These are phyloP conservation scores for Microcaecilia unicolor DNA, from an alignment of 2,797 vertebrate species.

Conservation along the genomic window DNA sequence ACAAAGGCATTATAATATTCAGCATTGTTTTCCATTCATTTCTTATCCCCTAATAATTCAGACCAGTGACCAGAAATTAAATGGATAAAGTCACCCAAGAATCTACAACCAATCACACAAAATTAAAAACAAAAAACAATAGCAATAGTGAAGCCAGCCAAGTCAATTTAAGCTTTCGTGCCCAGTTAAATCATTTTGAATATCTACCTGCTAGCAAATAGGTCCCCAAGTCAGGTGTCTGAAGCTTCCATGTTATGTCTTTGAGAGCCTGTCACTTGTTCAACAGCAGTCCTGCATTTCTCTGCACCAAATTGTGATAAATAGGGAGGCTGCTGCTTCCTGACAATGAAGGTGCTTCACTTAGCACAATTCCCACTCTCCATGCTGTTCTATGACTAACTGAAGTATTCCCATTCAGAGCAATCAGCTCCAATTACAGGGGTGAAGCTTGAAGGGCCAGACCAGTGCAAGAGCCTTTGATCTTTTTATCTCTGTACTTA, in stretches of 20 bases:
- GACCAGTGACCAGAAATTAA: no score
- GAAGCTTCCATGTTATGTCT: background rate
- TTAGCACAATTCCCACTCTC: background rate
- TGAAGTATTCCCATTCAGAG: background rate
- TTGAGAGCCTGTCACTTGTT: background rate
- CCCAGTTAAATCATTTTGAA: no score
- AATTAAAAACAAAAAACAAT: no score
- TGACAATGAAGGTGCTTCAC: background rate
- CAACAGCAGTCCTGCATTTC: background rate
- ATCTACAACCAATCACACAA: no score
- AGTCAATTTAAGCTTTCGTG: no score
- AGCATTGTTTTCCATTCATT: no score
- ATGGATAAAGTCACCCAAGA: no score
- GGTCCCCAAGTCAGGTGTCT: no score
- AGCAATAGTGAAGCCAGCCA: no score
- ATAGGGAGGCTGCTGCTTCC: background rate
- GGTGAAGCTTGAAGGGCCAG: conserved; percentile 1
- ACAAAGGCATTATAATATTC: no score
- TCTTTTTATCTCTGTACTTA: conserved; percentile 8
- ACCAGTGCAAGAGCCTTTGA: conserved; percentile 7
- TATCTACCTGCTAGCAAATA: no score
- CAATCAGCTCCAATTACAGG: conserved; percentile 7
- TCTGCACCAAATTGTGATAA: background rate
- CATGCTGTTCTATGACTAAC: background rate
- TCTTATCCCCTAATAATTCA: no score